These are phyloP conservation scores for Lepidocyrtinus sp. DNA, from an alignment of 2,888 invertebrate genomes.

Conservation along the genomic window DNA sequence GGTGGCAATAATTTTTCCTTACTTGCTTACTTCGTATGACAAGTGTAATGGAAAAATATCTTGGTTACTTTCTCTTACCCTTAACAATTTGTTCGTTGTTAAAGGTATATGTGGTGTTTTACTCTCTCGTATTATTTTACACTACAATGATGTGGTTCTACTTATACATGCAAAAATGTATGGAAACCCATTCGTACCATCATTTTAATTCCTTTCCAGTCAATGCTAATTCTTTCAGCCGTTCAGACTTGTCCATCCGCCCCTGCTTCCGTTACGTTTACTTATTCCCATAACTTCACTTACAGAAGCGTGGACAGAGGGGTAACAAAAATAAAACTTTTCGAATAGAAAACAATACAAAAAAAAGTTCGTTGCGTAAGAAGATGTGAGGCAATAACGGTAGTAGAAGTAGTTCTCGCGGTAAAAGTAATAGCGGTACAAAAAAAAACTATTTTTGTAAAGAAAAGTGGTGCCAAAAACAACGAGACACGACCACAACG, in stretches of 20 bases:
- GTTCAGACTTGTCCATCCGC: background rate
- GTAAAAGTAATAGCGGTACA: conserved; percentile 3
- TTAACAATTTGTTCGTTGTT: conserved; percentile 27
- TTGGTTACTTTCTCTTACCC: conserved; percentile 53
- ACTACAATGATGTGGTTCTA: too few species aligned
- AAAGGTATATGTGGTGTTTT: background rate
- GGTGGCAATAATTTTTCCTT: conserved; percentile 69
- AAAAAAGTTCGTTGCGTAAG: conserved; percentile 34
- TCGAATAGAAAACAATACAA: conserved; percentile 8
- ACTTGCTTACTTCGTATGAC: conserved; percentile 69
- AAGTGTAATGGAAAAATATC: conserved; percentile 70
- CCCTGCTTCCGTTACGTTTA: conserved; percentile 3
- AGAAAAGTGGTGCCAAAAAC: conserved; percentile 7
- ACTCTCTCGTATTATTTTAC: too few species aligned
- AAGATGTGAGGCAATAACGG: conserved; percentile 44
- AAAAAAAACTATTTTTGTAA: too few species aligned
- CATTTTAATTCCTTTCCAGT: background rate
- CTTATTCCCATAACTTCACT: conserved; percentile 9
- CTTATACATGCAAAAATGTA: conserved; percentile 7
- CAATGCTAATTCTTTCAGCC: conserved; percentile 19
- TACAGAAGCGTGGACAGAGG: too few species aligned
- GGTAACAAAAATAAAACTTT: background rate
- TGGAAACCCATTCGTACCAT: conserved; percentile 1
- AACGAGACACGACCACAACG: conserved; percentile 9
- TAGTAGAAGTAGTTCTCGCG: conserved; percentile 26